These are phyloP conservation scores for Miltochrista miniata DNA, from an alignment of 2,888 invertebrate species.

Conservation along the genomic window DNA sequence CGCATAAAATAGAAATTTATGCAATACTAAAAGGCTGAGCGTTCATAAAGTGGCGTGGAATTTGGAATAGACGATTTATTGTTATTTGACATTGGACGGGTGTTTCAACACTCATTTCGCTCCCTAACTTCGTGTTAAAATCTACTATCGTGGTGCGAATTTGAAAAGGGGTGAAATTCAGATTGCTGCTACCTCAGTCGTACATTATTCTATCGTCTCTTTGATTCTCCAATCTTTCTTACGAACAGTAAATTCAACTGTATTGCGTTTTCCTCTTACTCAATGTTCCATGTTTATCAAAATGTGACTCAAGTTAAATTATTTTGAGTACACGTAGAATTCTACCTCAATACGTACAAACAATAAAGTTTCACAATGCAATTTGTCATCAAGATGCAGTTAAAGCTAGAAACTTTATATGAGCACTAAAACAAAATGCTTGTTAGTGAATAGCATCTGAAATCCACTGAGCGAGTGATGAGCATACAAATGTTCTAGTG, in stretches of 20 bases:
- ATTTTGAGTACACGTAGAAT: too few species aligned
- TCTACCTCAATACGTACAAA: too few species aligned
- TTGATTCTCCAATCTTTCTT: slow-evolving; percentile 25
- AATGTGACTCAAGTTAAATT: too few species aligned
- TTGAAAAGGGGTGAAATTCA: slow-evolving; percentile 15
- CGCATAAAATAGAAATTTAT: slow-evolving; percentile 19
- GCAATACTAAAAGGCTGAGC: slow-evolving; percentile 22
- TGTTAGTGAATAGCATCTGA: slow-evolving; percentile 32
- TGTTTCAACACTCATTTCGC: slow-evolving; percentile 33
- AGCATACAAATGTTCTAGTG: slow-evolving; percentile 40
- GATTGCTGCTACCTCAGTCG: slow-evolving; percentile 14
- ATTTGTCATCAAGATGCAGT: neutral
- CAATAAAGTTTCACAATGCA: too few species aligned
- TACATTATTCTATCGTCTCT: slow-evolving; percentile 17
- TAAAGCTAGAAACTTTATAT: slow-evolving; percentile 9
- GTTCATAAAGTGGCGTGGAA: slow-evolving; percentile 35
- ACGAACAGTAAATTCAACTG: slow-evolving; percentile 21
- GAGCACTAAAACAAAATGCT: slow-evolving; percentile 25
- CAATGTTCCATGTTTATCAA: too few species aligned
- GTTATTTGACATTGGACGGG: slow-evolving; percentile 44
- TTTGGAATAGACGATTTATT: slow-evolving; percentile 38
- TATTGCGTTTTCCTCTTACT: neutral
- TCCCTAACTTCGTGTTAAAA: slow-evolving; percentile 35
- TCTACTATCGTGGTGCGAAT: slow-evolving; percentile 38
- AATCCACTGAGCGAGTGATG: slow-evolving; percentile 29